Evolutionary conservation across 2,888 invertebrate genomes (phyloP), one percentile per base, ranked within the genome.

Genomic region (Tachystola acroxantha): DNA sequence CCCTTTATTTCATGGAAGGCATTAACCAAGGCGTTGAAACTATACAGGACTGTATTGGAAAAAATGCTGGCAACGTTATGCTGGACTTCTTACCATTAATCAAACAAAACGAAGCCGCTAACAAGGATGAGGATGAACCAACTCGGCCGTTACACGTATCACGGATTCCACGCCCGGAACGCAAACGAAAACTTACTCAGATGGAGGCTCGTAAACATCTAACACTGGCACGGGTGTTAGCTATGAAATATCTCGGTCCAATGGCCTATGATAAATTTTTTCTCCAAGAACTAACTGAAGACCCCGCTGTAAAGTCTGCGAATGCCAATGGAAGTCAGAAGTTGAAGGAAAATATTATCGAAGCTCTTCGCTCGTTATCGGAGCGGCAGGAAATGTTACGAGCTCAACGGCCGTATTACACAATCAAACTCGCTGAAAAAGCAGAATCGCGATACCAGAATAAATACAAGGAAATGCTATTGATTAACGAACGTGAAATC

Each of bases 191-290:
- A 42, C 48, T 85, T 10, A 80, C 82, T 3, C 85, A 84, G 61
- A 74, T 78, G 74, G 73, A 85, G 46, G 77, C 79, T 5, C 64
- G 82, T 22, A 79, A 77, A 49, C 55, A 70, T 46, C 50, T 63
- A n/a, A 80, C 69, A 1, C 54, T 86, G 39, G 59, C 78, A 11
- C 70, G 84, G 16, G 85, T 86, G 10, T 67, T 86, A 19, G 84
- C 86, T 19, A 81, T 79, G 79, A 86, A 86, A 57, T 86, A 86
- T 56, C 60, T 85, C 5, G 86, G 84, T 1, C 82, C 82, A 1
- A 85, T 85, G 85, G 85, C 86, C 4, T 80, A 82, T 24, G 86
- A 85, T 46, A 86, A 85, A 43, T 85, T 85, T 54, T 85, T 84
- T 47, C 64, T 85, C 11, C 68, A 74, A 43, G 66, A 71, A 29